These are phyloP conservation scores for Spodoptera frugiperda DNA, from an alignment of 1,140 invertebrate genomes.

Conservation along the genomic window DNA sequence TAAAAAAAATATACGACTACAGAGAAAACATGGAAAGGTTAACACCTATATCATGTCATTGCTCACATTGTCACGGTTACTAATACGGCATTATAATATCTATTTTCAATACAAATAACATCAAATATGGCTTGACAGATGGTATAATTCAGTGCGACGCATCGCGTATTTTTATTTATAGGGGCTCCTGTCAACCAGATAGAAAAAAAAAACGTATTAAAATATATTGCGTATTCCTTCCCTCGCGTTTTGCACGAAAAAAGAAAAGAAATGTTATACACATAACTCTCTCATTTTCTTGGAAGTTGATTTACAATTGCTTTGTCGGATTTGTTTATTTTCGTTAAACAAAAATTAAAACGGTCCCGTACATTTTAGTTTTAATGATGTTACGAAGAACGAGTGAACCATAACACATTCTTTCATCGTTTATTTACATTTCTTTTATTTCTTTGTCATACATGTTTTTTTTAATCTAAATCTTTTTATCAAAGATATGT, in stretches of 20 bases:
- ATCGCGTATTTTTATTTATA: constrained; percentile 46
- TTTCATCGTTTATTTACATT: constrained; percentile 1
- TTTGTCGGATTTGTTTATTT: constrained; percentile 54
- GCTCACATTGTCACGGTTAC: neutral
- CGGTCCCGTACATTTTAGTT: constrained; percentile 35
- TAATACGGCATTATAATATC: constrained; percentile 37
- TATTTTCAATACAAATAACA: constrained; percentile 44
- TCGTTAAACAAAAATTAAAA: constrained; percentile 46
- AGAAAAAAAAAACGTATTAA: constrained; percentile 47
- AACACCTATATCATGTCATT: neutral
- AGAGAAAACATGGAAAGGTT: too few relatives aligned
- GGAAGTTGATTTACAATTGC: constrained; percentile 54
- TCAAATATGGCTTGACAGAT: constrained; percentile 46
- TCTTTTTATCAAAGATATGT: too few relatives aligned
- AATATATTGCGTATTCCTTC: constrained; percentile 50
- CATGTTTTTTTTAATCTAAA: too few relatives aligned
- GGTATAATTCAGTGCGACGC: constrained; percentile 39
- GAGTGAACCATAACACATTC: constrained; percentile 31
- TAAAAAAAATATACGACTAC: too few relatives aligned
- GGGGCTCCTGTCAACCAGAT: constrained; percentile 40
- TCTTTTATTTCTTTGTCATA: constrained; percentile 18
- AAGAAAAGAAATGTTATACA: constrained; percentile 45
- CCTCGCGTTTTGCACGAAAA: constrained; percentile 42
- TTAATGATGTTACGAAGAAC: constrained; percentile 46
- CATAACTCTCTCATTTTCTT: constrained; percentile 51